Evolutionary conservation across 2,113 vertebrate genomes (phyloP), one percentile per base, ranked within the genome.

Genomic region (Sigmodon hispidus): DNA sequence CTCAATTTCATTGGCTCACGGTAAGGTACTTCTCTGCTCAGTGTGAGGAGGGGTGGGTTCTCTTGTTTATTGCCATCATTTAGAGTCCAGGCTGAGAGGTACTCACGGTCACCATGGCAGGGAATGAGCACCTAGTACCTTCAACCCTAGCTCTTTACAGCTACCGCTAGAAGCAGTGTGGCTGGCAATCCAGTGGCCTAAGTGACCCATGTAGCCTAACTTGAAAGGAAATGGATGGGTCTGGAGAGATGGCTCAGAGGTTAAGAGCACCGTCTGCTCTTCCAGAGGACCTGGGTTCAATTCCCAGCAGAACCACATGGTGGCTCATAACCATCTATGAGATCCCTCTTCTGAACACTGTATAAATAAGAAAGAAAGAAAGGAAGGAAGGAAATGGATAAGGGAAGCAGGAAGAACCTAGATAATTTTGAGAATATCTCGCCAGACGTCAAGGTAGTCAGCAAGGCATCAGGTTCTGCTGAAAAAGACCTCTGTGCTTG

Each of bases 121-220:
- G 50, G 57, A 19, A 24, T 11, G 34, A 52, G 5, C 9, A 10
- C 0, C 0, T 36, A 1, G n/a, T 16, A 4, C 40, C 10, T 36
- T 63, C 12, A 16, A 16, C 22, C 19, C 31, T 9, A 17, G n/a
- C n/a, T 50, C 73, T 24, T 24, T 70, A 52, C 73, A 52, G 22
- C 75, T 48, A 3, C 77, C 0, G 4, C 31, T 69, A 55, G 59
- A 59, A 70, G 69, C 52, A 50, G 2, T 0, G 0, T 50, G 43
- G 12, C 55, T 55, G 17, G 2, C 5, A 13, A 31, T 22, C 75
- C 63, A 43, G 8, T 85, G 79, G 40, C 21, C 5, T 8, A 22
- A 40, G 26, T 0, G 3, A 43, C 29, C 70, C 81, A 52, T 61
- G 3, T n/a, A 61, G 50, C 59, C 34, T 3, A 87, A 73, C 43